Base-by-base conservation (phyloP, 2,113 vertebrate species). In the Albula glossodonta region DNA sequence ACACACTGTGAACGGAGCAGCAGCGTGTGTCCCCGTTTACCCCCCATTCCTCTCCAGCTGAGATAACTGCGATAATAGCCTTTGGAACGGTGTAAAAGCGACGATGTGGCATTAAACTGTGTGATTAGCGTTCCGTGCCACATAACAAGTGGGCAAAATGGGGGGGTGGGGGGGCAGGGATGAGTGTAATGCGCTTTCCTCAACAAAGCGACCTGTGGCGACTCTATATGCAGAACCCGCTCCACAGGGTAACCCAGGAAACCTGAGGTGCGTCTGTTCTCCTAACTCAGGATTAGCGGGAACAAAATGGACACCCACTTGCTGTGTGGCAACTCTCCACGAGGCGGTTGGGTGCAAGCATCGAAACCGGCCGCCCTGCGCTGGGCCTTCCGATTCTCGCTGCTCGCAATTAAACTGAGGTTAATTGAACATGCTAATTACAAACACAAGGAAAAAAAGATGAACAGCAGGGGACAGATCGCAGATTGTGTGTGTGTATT, bases 351-450 rank as follows among this genome's bases (percentile, higher is more conserved):
- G 5, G 22, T 22, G 19, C 63, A 4, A 70, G 63, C 70, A 13
- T 74, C 70, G 31, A 3, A 31, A 74, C n/a, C 70, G 70, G 70
- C 70, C 70, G 2, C n/a, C 70, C 90, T 78, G 87, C 90, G 86
- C 91, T 85, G 91, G 91, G 89, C 88, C 80, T 88, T 82, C 90
- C 91, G 89, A 92, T 92, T 90, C 92, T 49, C 84, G 57, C 49
- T 66, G 77, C 87, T 78, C 90, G 81, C 84, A 90, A 90, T 93
- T 95, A 94, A 91, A 92, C 91, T 85, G 88, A 91, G 94, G 94
- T 93, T 96, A 95, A 95, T 95, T 94, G 94, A 93, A 94, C 90
- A 91, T 92, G 91, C 93, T 95, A 95, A 95, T 95, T 93, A 92
- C 86, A 89, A 94, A 94, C 92, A 88, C 87, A 88, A 91, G 90